A percentile compares a stretch with the other conserved stretches of the same genome.
Conservation (phyloP, 23 tunicate genomes). For the Pegea sp. region DNA sequence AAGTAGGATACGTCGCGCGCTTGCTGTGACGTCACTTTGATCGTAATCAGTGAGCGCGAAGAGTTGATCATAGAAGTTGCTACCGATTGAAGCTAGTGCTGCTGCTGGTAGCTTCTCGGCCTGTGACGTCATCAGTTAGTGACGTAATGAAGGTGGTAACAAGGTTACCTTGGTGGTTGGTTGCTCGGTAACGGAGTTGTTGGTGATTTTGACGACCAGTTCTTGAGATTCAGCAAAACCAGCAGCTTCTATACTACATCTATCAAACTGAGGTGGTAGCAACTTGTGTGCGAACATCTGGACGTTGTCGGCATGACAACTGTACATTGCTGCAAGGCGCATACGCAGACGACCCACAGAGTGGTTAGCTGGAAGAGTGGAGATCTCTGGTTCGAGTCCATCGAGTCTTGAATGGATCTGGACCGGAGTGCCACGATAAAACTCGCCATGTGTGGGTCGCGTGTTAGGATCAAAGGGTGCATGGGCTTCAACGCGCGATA, state of each 20-base stretch:
- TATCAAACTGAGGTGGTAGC: background rate
- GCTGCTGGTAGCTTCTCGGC: conserved; percentile 60
- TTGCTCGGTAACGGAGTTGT: too few species aligned
- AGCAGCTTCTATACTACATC: too few species aligned
- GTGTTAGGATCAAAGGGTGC: conserved; percentile 23
- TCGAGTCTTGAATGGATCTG: conserved; percentile 24
- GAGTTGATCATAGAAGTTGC: conserved; percentile 29
- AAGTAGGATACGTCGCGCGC: conserved; percentile 31
- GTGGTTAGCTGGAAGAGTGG: too few species aligned
- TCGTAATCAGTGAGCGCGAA: conserved; percentile 56
- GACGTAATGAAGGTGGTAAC: too few species aligned
- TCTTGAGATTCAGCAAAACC: too few species aligned
- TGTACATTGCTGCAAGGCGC: too few species aligned
- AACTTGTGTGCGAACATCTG: conserved; percentile 10
- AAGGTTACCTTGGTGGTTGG: too few species aligned
- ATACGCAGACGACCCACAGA: too few species aligned
- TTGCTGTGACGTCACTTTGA: conserved; percentile 32
- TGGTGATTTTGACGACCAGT: too few species aligned
- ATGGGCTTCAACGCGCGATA: conserved; percentile 33
- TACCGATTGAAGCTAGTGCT: conserved; percentile 37
- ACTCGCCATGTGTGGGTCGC: conserved; percentile 58
- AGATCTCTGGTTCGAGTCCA: conserved; percentile 11
- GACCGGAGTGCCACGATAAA: conserved; percentile 39
- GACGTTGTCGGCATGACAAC: too few species aligned
- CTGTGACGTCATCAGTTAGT: too few species aligned